Percentiles rank a stretch among this genome's conserved stretches.
Conservation (phyloP, 2,797 vertebrate species). For the Lemur catta region DNA sequence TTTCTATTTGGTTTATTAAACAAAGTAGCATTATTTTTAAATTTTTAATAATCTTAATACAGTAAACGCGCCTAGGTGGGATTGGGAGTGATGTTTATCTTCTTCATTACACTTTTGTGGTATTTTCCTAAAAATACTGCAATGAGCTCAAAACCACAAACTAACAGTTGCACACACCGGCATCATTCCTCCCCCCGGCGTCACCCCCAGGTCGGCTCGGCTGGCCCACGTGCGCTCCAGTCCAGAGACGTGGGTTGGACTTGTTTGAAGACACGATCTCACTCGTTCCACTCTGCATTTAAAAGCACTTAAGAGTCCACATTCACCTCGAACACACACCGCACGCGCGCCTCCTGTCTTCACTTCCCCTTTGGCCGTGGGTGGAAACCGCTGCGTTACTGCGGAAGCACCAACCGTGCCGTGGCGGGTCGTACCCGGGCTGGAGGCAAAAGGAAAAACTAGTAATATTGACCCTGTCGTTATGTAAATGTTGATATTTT, state of each 20-base stretch:
- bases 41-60: background rate
- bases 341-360: background rate
- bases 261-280: background rate
- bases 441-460: background rate
- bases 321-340: background rate
- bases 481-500: background rate
- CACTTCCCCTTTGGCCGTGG: background rate
- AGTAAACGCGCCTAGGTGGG: background rate
- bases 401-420: no score
- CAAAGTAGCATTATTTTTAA: background rate
- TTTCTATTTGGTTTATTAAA: background rate
- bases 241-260: background rate
- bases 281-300: background rate
- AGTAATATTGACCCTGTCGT: background rate
- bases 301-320: background rate
- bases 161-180: background rate
- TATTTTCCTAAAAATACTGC: background rate
- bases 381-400: background rate
- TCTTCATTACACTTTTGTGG: background rate
- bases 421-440: rapidly evolving
- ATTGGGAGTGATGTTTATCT: background rate
- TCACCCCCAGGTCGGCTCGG: background rate
- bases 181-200: background rate
- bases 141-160: background rate
- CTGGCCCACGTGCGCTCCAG: background rate